Conservation (phyloP, 2,113 vertebrate species). For the Osmerus mordax region DNA sequence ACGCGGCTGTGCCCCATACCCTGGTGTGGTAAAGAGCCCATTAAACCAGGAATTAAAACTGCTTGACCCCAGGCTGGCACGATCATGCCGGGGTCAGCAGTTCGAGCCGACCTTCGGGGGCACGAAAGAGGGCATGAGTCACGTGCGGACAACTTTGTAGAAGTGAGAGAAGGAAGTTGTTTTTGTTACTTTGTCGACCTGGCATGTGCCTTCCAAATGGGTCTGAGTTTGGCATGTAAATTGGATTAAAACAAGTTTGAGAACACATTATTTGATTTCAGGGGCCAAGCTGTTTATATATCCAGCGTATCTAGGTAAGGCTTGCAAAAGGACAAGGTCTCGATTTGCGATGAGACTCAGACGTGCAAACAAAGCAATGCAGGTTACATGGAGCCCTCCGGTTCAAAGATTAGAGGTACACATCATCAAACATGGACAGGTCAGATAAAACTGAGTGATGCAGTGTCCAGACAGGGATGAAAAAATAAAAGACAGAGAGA, state of each 20-base stretch:
- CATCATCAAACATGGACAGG: too few species aligned
- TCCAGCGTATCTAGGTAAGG: too few species aligned
- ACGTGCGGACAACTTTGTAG: slow-evolving; percentile 70
- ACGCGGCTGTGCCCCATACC: slow-evolving; percentile 7
- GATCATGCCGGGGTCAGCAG: slow-evolving; percentile 43
- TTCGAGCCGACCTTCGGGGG: slow-evolving; percentile 59
- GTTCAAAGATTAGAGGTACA: too few species aligned
- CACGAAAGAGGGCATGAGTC: slow-evolving; percentile 30
- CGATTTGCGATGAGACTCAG: too few species aligned
- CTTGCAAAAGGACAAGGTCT: too few species aligned
- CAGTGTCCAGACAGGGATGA: slow-evolving; percentile 2
- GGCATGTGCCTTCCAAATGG: slow-evolving; percentile 37
- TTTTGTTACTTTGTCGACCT: slow-evolving; percentile 53
- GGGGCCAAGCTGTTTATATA: background rate
- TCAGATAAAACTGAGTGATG: too few species aligned
- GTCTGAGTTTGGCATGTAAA: too few species aligned
- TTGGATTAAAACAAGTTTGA: too few species aligned
- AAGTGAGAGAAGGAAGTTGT: slow-evolving; percentile 78
- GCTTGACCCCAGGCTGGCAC: slow-evolving; percentile 28
- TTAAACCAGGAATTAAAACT: slow-evolving; percentile 62
- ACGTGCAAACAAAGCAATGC: too few species aligned
- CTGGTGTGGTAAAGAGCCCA: background rate
- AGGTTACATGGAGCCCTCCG: too few species aligned
- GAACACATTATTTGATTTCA: background rate
- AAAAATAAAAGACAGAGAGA: background rate